Percentiles rank a stretch among this genome's conserved stretches.
These are phyloP conservation scores for Polyploca ridens DNA, from an alignment of 2,888 invertebrate genomes.

Conservation along the genomic window DNA sequence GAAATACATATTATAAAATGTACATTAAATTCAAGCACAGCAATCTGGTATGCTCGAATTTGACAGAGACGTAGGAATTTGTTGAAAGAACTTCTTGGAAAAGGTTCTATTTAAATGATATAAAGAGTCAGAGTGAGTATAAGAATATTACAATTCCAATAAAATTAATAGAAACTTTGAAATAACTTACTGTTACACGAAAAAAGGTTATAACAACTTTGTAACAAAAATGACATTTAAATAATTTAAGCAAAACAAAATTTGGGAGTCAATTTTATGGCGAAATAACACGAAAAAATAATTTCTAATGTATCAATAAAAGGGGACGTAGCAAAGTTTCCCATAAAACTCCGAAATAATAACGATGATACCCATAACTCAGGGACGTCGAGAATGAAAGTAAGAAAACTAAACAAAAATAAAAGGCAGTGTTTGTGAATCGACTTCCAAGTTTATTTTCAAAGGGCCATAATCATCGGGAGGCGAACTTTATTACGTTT, in stretches of 20 bases:
- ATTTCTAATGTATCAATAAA: slow-evolving; percentile 60
- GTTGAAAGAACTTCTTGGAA: neutral
- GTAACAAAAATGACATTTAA: neutral
- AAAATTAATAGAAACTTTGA: neutral
- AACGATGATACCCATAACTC: slow-evolving; percentile 71
- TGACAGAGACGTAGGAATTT: neutral
- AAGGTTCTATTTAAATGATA: neutral
- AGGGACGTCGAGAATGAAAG: slow-evolving; percentile 48
- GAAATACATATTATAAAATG: slow-evolving; percentile 4
- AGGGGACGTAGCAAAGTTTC: slow-evolving; percentile 50
- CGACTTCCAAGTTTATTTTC: slow-evolving; percentile 73
- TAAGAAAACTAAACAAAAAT: slow-evolving; percentile 73
- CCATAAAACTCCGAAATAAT: slow-evolving; percentile 56
- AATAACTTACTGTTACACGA: neutral
- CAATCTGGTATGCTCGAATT: no score
- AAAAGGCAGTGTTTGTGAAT: slow-evolving; percentile 65
- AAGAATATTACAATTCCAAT: neutral
- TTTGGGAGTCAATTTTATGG: slow-evolving; percentile 35
- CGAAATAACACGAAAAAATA: slow-evolving; percentile 45
- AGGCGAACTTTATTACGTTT: slow-evolving; percentile 72
- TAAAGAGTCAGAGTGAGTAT: neutral
- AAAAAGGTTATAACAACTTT: neutral
- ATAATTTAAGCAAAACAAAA: slow-evolving; percentile 25
- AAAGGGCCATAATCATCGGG: slow-evolving; percentile 74
- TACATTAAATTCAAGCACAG: neutral